Percentiles rank a stretch among this genome's conserved stretches.
Conservation (phyloP, 1,140 invertebrate genomes). For the Meloidogyne hapla region DNA sequence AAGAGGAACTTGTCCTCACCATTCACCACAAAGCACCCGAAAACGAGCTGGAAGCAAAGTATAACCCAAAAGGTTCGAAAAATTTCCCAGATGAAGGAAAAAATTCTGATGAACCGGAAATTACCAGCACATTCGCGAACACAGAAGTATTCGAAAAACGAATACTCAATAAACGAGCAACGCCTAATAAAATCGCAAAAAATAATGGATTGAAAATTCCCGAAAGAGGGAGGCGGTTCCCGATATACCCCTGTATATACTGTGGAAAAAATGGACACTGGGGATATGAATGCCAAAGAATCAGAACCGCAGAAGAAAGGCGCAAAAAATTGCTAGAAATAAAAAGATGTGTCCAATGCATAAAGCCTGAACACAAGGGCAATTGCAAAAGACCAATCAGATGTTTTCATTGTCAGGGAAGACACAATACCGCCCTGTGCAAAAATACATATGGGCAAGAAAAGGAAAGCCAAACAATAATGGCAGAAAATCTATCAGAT, state of each 20-base stretch:
- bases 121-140: not conserved
- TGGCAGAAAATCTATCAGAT: not conserved
- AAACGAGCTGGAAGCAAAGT: not conserved
- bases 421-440: not conserved
- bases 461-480: too few relatives aligned
- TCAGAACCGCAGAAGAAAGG: not conserved
- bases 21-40: not conserved
- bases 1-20: not conserved
- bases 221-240: too few relatives aligned
- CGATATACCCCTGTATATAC: not conserved
- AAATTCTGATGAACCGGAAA: not conserved
- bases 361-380: not conserved
- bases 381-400: not conserved
- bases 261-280: constrained; percentile 3
- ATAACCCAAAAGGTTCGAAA: not conserved
- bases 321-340: not conserved
- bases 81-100: not conserved
- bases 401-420: not conserved
- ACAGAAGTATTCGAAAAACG: not conserved
- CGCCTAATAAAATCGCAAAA: not conserved
- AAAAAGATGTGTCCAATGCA: not conserved
- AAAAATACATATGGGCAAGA: too few relatives aligned
- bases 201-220: too few relatives aligned
- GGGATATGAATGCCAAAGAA: not conserved
- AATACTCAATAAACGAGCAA: not conserved